Base-by-base conservation (phyloP, 2,888 invertebrate genomes). In the Drosophila monieri region DNA sequence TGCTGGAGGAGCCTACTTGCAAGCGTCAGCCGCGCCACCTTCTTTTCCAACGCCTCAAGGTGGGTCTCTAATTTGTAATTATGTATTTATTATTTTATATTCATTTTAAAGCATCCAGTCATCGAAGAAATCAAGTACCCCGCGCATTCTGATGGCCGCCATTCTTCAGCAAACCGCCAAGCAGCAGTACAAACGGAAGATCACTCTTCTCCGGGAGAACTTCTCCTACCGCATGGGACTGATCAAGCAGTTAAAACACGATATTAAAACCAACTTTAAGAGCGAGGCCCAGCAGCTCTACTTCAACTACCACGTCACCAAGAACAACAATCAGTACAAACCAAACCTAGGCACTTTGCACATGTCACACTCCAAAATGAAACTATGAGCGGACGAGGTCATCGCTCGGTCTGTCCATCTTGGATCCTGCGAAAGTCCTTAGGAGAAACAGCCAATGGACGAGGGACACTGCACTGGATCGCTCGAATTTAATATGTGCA, bases 401-500 rank as follows among this genome's bases (percentile, higher is more conserved):
- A 27, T 27, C 27, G 27, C 9, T 27, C 27, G 9, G 9, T 27
- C 27, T 27, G 27, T 27, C 27, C 4, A n/a, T 32, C 32, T 14
- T n/a, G 35, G 35, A n/a, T n/a, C n/a, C n/a, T n/a, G n/a, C n/a
- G 35, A 6, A 6, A 35, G 35, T 35, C 35, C 35, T 14, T 35
- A 6, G 15, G 10, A 32, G 14, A 3, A 6, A n/a, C 35, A 9
- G 21, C 43, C 43, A 10, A 21, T 21, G 21, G 5, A 15, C 2
- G n/a, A 12, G 12, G 18, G 6, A 10, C 10, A 15, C 8, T 12
- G 14, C 14, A 15, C 46, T 30, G 39, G 14, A 41, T 39, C 23
- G 30, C 66, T 65, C 23, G 44, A 30, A 44, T 60, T 71, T 39
- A 59, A 27, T 41, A 35, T 69, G 70, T 70, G 53, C 58, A 58